Conservation (phyloP, 1,140 invertebrate species). For the Drosophila pseudoananassae region DNA sequence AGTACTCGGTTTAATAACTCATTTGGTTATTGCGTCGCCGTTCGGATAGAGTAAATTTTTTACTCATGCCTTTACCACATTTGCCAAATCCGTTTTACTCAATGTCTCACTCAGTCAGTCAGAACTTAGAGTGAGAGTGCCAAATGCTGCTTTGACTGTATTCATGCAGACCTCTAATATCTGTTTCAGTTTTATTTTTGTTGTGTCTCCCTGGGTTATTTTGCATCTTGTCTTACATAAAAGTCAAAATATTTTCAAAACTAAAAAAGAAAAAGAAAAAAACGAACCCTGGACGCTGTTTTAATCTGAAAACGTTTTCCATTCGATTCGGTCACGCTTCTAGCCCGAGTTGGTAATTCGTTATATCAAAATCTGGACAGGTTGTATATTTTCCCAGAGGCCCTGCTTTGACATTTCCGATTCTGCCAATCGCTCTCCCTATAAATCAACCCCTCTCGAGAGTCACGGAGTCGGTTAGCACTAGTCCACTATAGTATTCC, state of each 20-base stretch:
- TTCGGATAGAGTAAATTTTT: no score
- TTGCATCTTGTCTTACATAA: constrained; percentile 50
- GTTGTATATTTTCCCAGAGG: constrained; percentile 41
- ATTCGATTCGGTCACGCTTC: constrained; percentile 40
- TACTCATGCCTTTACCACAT: no score
- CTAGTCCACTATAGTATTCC: constrained; percentile 1
- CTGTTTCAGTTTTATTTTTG: constrained; percentile 1
- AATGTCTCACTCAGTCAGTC: no score
- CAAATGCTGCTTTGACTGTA: no score
- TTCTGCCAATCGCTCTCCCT: constrained; percentile 46
- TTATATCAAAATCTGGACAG: constrained; percentile 56
- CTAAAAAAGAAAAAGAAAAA: not conserved
- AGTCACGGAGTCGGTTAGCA: constrained; percentile 14
- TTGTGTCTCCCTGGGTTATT: constrained; percentile 30
- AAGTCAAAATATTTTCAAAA: constrained; percentile 55
- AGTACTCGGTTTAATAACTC: no score
- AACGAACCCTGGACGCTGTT: constrained; percentile 2
- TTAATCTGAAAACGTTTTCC: constrained; percentile 36
- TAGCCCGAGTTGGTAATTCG: constrained; percentile 17
- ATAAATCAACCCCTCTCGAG: constrained; percentile 50
- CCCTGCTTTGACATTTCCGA: constrained; percentile 54
- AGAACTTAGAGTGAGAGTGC: no score
- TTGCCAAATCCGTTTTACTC: no score
- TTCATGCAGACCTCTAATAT: no score
- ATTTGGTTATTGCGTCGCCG: no score